These are phyloP conservation scores for Philotrypesis tridentata DNA, from an alignment of 1,140 invertebrate genomes.

Conservation along the genomic window DNA sequence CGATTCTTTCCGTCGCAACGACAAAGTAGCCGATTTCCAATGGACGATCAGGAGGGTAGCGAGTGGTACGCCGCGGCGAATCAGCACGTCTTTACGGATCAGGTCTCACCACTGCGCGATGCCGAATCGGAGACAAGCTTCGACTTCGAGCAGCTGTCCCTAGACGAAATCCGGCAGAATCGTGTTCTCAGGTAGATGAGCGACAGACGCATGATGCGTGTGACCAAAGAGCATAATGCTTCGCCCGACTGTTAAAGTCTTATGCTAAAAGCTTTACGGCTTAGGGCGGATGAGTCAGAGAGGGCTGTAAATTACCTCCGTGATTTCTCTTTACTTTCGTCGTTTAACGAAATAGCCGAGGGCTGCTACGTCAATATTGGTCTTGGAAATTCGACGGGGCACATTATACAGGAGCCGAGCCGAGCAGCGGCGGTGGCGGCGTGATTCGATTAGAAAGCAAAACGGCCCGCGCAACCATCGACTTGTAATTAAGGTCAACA, in stretches of 20 bases:
- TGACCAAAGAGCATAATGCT: too few relatives aligned
- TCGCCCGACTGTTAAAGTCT: not conserved
- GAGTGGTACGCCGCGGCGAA: conserved; percentile 5
- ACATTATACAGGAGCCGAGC: too few relatives aligned
- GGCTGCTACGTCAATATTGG: not conserved
- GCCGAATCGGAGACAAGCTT: conserved; percentile 55
- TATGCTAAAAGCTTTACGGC: not conserved
- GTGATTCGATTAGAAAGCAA: too few relatives aligned
- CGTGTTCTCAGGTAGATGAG: conserved; percentile 64
- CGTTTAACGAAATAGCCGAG: too few relatives aligned
- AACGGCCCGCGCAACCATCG: too few relatives aligned
- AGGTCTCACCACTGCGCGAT: conserved; percentile 59
- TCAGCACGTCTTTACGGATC: conserved; percentile 51
- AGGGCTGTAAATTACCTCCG: too few relatives aligned
- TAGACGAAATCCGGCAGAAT: conserved; percentile 57
- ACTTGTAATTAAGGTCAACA: not conserved
- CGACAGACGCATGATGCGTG: too few relatives aligned
- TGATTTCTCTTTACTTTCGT: too few relatives aligned
- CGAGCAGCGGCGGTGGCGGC: too few relatives aligned
- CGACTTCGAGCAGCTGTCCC: conserved; percentile 57
- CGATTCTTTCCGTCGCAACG: too few relatives aligned
- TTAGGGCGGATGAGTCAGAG: not conserved
- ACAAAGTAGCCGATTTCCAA: not conserved
- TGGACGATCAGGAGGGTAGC: not conserved
- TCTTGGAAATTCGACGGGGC: too few relatives aligned